Percentiles rank a stretch among this genome's conserved stretches.
These are phyloP conservation scores for Apeira syringaria DNA, from an alignment of 2,888 invertebrate species.

Conservation along the genomic window DNA sequence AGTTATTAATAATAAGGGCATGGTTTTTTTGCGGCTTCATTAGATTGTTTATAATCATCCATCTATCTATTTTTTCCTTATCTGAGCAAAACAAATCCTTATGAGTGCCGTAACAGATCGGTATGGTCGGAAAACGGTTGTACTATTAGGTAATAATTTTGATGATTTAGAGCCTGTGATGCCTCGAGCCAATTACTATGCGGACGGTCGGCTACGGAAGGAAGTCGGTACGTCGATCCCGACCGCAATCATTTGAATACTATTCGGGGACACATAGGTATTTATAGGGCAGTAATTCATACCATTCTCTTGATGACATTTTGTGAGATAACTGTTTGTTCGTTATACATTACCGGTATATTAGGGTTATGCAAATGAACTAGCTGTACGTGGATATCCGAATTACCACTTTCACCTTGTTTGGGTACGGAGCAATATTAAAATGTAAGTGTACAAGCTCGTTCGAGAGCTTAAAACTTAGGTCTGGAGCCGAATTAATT, in stretches of 20 bases:
- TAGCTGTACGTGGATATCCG: conserved; percentile 39
- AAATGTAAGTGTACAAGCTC: conserved; percentile 17
- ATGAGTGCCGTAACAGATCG: conserved; percentile 68
- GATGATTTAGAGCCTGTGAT: conserved; percentile 72
- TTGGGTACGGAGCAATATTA: conserved; percentile 18
- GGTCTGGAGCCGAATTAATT: conserved; percentile 23
- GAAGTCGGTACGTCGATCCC: conserved; percentile 76
- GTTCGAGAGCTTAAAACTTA: conserved; percentile 22
- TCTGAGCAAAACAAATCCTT: conserved; percentile 64
- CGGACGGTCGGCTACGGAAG: conserved; percentile 73
- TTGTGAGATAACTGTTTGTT: conserved; percentile 65
- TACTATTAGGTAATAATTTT: conserved; percentile 80
- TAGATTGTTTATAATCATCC: too few relatives aligned
- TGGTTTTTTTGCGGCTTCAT: too few relatives aligned
- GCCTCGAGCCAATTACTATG: conserved; percentile 76
- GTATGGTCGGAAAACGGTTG: conserved; percentile 57
- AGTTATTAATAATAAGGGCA: too few relatives aligned
- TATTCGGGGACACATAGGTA: conserved; percentile 65
- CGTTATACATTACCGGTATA: conserved; percentile 51
- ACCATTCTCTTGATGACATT: conserved; percentile 62
- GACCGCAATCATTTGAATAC: conserved; percentile 79
- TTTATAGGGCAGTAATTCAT: conserved; percentile 76
- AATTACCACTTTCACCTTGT: conserved; percentile 22
- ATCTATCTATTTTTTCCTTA: too few relatives aligned
- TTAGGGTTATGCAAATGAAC: conserved; percentile 59